A percentile compares a stretch with the other conserved stretches of the same genome.
Evolutionary conservation across 2,797 vertebrate genomes (phyloP).

Genomic region (Pantherophis vulpinus): DNA sequence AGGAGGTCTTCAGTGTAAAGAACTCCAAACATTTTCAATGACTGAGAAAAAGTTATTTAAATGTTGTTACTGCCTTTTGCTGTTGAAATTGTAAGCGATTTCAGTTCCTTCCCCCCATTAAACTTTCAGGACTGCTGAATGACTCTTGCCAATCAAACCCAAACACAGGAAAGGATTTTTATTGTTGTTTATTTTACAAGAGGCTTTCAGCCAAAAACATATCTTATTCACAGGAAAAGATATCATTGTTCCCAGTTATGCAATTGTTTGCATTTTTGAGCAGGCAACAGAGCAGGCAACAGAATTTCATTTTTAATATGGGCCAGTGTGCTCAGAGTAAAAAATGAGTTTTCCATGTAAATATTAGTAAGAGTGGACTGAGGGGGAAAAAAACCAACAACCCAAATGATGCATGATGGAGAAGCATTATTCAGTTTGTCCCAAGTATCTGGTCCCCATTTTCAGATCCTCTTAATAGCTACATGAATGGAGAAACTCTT

Average conservation of each 20-base stretch:
- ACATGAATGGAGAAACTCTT: neutral
- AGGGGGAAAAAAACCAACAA: too few species aligned
- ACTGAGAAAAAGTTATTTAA: neutral
- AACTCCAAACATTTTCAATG: neutral
- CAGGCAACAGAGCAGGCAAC: neutral
- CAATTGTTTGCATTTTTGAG: neutral
- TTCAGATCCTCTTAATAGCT: neutral
- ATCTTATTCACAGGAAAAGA: accelerated
- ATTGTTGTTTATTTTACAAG: neutral
- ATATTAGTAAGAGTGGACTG: neutral
- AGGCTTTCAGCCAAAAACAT: neutral
- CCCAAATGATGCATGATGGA: neutral
- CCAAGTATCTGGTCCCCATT: neutral
- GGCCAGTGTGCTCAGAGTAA: neutral
- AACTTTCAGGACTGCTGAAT: neutral
- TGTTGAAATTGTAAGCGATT: neutral
- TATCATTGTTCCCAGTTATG: neutral
- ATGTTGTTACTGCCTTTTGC: neutral
- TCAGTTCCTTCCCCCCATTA: accelerated
- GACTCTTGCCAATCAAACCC: accelerated
- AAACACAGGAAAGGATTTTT: neutral
- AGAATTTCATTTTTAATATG: neutral
- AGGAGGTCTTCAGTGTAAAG: accelerated
- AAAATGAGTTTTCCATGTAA: neutral
- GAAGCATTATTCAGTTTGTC: neutral